Conservation (phyloP, 2,113 vertebrate species). For the Brevimyrus niger region DNA sequence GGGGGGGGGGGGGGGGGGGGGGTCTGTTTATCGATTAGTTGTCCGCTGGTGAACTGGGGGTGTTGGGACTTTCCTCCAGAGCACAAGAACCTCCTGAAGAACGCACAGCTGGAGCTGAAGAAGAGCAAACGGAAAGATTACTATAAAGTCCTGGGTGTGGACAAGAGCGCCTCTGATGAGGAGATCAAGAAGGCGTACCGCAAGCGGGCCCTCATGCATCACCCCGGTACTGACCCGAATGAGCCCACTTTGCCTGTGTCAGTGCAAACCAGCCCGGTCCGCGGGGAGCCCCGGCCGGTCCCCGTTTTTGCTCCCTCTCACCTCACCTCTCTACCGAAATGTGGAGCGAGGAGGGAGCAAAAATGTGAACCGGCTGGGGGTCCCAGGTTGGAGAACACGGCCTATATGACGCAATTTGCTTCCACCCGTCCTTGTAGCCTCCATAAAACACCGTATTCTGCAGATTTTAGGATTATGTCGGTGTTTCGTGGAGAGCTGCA, state of each 20-base stretch:
- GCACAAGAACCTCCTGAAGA: slow-evolving; percentile 88
- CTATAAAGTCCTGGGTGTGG: slow-evolving; percentile 87
- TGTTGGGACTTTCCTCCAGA: slow-evolving; percentile 54
- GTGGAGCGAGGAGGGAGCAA: background rate
- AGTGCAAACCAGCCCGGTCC: background rate
- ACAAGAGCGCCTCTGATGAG: slow-evolving; percentile 86
- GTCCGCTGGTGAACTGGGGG: background rate
- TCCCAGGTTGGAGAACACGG: background rate
- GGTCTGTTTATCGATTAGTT: background rate
- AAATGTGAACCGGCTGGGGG: background rate
- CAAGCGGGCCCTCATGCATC: slow-evolving; percentile 92
- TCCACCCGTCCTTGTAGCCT: background rate
- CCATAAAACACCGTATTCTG: background rate
- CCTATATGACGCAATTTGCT: background rate
- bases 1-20: no score
- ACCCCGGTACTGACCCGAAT: slow-evolving; percentile 69
- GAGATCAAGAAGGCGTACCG: slow-evolving; percentile 96
- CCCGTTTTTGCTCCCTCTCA: background rate
- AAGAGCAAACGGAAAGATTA: slow-evolving; percentile 98
- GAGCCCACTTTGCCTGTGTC: background rate
- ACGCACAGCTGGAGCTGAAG: slow-evolving; percentile 84
- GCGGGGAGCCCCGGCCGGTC: background rate
- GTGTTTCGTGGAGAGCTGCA: background rate
- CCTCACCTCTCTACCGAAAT: background rate
- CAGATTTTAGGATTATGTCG: background rate